Conservation (phyloP, 2,797 vertebrate species). For the Mormyrops attenuatus region DNA sequence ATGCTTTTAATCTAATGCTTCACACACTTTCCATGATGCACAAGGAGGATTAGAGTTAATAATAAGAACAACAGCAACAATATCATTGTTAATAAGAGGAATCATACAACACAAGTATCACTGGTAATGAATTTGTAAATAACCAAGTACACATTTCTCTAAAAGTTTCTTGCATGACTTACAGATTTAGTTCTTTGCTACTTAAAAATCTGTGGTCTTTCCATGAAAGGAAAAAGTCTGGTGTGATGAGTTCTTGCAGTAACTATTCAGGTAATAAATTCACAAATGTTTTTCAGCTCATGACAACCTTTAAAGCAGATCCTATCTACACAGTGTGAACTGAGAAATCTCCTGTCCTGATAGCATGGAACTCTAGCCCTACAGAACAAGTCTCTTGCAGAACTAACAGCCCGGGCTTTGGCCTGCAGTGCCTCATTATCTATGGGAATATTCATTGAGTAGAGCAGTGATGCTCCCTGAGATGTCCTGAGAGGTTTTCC, state of each 20-base stretch:
- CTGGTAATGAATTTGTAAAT: not conserved
- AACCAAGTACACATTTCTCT: not conserved
- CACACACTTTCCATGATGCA: not conserved
- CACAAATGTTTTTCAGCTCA: not conserved
- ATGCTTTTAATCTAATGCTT: not conserved
- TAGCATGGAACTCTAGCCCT: not conserved
- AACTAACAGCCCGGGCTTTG: not conserved
- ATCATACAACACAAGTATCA: not conserved
- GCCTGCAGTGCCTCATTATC: not conserved
- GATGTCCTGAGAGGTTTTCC: not conserved
- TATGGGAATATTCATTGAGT: not conserved
- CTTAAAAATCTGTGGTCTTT: not conserved
- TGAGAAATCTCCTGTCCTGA: not conserved
- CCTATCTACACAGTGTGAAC: not conserved
- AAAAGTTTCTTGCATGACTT: not conserved
- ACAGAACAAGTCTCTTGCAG: not conserved
- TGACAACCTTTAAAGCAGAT: not conserved
- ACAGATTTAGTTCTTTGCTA: not conserved
- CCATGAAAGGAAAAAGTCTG: slow-evolving; percentile 1
- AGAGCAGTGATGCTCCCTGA: not conserved
- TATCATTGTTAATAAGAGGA: not conserved
- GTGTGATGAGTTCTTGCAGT: not conserved
- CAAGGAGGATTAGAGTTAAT: not conserved
- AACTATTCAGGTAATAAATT: not conserved
- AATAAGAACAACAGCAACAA: not conserved